A percentile compares a stretch with the other conserved stretches of the same genome.
phyloP scores from a whole-genome alignment of 1,140 invertebrate genomes.

The Chlorops oryzae region DNA sequence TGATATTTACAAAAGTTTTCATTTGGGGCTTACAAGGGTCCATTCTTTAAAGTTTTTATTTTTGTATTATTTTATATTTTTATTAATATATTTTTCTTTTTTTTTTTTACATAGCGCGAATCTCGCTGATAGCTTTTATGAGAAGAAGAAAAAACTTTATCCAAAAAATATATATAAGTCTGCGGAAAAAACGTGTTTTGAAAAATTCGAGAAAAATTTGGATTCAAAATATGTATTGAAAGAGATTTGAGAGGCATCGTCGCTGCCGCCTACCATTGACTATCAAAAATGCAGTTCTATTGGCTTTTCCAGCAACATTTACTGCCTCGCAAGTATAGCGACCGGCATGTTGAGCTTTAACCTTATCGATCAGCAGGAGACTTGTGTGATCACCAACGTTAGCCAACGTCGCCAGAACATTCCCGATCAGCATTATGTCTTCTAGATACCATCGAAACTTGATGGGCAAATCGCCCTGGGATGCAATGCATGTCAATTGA shows the following conservation, averaged over 20 bases:
- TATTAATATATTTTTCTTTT: too few species aligned
- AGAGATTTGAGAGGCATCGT: too few species aligned
- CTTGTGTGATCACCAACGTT: slow-evolving; percentile 49
- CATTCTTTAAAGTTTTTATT: too few species aligned
- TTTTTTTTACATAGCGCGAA: too few species aligned
- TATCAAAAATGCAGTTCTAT: slow-evolving; percentile 59
- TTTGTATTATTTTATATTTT: too few species aligned
- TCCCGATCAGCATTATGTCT: slow-evolving; percentile 21
- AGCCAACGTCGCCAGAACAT: slow-evolving; percentile 48
- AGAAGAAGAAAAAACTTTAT: too few species aligned
- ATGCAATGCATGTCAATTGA: slow-evolving; percentile 62
- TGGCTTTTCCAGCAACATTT: slow-evolving; percentile 66
- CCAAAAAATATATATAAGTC: too few species aligned
- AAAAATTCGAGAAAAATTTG: background rate
- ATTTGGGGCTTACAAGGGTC: too few species aligned
- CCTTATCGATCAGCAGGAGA: slow-evolving; percentile 51
- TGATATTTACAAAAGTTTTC: too few species aligned
- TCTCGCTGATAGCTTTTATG: too few species aligned
- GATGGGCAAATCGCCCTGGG: slow-evolving; percentile 65
- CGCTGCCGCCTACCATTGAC: slow-evolving; percentile 64
- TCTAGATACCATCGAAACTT: slow-evolving; percentile 60
- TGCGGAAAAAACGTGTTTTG: background rate
- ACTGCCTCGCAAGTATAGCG: slow-evolving; percentile 73
- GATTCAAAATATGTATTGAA: too few species aligned
- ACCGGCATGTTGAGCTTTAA: slow-evolving; percentile 60